Percentiles rank a stretch among this genome's conserved stretches.
These are phyloP conservation scores for Brachypalpus laphriformis DNA, from an alignment of 2,888 invertebrate species.

Conservation along the genomic window DNA sequence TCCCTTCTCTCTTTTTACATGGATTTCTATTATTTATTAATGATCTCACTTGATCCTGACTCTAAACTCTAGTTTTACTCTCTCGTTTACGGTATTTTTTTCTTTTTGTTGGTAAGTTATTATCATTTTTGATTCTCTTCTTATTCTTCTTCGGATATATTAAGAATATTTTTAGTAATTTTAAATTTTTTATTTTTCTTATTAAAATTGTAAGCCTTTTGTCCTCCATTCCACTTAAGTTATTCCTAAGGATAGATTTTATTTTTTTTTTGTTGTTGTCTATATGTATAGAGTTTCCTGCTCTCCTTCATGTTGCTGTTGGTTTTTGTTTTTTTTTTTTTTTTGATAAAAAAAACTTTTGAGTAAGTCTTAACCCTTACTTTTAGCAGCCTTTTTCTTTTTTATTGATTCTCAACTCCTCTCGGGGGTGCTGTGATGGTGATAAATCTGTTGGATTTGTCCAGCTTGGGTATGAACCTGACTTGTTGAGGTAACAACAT, in stretches of 20 bases:
- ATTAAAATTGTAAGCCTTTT: slow-evolving; percentile 71
- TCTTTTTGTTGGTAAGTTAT: slow-evolving; percentile 8
- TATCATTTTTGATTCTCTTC: slow-evolving; percentile 41
- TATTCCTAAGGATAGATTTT: slow-evolving; percentile 61
- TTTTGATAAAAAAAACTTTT: slow-evolving; percentile 42
- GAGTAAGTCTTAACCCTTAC: slow-evolving; percentile 80
- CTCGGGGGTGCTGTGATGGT: slow-evolving; percentile 82
- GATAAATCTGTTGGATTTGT: slow-evolving; percentile 82
- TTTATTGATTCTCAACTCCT: slow-evolving; percentile 83
- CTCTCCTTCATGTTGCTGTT: slow-evolving; percentile 31
- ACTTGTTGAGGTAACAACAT: slow-evolving; percentile 82
- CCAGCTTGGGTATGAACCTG: slow-evolving; percentile 78
- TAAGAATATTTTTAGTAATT: slow-evolving; percentile 34
- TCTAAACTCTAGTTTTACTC: slow-evolving; percentile 20
- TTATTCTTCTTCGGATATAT: slow-evolving; percentile 17
- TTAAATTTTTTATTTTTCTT: slow-evolving; percentile 30
- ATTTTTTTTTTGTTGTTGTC: slow-evolving; percentile 23
- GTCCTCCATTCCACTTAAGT: slow-evolving; percentile 71
- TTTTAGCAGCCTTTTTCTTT: slow-evolving; percentile 80
- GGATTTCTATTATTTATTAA: background rate
- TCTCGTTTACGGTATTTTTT: background rate
- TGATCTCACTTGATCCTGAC: slow-evolving; percentile 17
- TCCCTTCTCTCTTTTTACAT: slow-evolving; percentile 14
- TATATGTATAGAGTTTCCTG: slow-evolving; percentile 25
- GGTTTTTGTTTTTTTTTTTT: slow-evolving; percentile 3